Evolutionary conservation across 2,113 vertebrate genomes (phyloP).

Genomic region (Poeciliopsis turrubarensis): DNA sequence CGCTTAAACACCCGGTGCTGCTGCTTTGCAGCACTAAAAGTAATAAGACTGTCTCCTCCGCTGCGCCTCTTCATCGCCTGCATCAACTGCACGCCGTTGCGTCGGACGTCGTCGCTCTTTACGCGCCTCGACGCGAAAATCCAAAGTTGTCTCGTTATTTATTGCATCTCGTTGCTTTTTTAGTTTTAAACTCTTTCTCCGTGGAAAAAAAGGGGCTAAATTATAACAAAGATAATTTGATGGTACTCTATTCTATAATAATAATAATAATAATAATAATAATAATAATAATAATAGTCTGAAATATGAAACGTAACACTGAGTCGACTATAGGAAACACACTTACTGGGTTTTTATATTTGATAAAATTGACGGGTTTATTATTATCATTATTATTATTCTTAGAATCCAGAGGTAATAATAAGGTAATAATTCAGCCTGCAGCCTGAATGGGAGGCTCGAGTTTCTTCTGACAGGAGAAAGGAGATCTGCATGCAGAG

Average conservation of each 20-base stretch:
- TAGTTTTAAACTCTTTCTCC: not conserved
- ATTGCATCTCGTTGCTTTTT: not conserved
- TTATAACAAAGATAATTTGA: no score
- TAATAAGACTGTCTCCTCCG: not conserved
- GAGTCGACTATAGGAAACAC: no score
- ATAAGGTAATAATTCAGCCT: not conserved
- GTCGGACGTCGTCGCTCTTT: no score
- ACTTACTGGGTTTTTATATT: no score
- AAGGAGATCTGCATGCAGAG: conserved; percentile 63
- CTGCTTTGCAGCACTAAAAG: no score
- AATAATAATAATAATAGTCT: not conserved
- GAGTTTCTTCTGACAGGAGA: conserved; percentile 56
- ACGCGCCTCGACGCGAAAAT: no score
- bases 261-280: not conserved
- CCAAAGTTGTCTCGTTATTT: not conserved
- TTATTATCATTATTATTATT: not conserved
- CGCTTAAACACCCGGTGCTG: no score
- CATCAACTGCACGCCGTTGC: not conserved
- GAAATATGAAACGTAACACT: not conserved
- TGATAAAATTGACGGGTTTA: no score
- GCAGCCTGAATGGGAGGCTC: not conserved
- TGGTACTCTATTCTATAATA: not conserved
- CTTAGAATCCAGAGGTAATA: not conserved
- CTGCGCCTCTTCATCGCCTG: not conserved
- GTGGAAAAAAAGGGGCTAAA: not conserved